Conservation (phyloP, 2,888 invertebrate genomes). For the Pyrrhia umbra region DNA sequence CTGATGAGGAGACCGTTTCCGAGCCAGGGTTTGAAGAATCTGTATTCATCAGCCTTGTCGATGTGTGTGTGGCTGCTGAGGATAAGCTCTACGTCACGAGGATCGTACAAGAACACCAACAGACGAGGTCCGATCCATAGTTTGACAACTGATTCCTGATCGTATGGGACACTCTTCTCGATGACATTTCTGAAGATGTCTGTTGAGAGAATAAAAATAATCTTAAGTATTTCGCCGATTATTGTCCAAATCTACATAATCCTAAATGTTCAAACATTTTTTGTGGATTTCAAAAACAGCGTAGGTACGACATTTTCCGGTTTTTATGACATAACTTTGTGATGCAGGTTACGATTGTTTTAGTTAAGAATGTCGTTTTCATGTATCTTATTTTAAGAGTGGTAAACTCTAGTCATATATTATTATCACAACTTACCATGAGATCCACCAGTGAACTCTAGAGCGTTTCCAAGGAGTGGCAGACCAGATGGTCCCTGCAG, state of each 20-base stretch:
- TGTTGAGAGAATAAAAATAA: slow-evolving; percentile 66
- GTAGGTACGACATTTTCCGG: background rate
- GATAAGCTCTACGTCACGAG: slow-evolving; percentile 94
- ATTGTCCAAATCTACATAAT: too few relatives aligned
- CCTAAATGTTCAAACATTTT: too few relatives aligned
- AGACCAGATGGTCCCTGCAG: slow-evolving; percentile 93
- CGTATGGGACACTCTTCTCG: slow-evolving; percentile 88
- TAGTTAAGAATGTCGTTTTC: slow-evolving; percentile 1
- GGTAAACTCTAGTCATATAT: too few relatives aligned
- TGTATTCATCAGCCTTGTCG: slow-evolving; percentile 94
- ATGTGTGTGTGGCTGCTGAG: slow-evolving; percentile 95
- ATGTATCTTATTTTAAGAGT: too few relatives aligned
- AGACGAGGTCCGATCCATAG: slow-evolving; percentile 95
- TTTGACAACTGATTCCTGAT: slow-evolving; percentile 89
- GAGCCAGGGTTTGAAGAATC: slow-evolving; percentile 95
- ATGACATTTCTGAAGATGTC: slow-evolving; percentile 93
- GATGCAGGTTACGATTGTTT: slow-evolving; percentile 11
- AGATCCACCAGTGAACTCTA: slow-evolving; percentile 93
- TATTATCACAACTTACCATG: slow-evolving; percentile 88
- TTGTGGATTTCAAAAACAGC: too few relatives aligned
- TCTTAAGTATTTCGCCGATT: background rate
- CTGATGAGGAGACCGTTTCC: slow-evolving; percentile 95
- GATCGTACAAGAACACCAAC: slow-evolving; percentile 93
- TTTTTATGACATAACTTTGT: slow-evolving; percentile 10
- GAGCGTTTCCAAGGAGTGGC: slow-evolving; percentile 94